Evolutionary conservation across 1,140 invertebrate species (phyloP).

Genomic region (Dendroctonus valens): DNA sequence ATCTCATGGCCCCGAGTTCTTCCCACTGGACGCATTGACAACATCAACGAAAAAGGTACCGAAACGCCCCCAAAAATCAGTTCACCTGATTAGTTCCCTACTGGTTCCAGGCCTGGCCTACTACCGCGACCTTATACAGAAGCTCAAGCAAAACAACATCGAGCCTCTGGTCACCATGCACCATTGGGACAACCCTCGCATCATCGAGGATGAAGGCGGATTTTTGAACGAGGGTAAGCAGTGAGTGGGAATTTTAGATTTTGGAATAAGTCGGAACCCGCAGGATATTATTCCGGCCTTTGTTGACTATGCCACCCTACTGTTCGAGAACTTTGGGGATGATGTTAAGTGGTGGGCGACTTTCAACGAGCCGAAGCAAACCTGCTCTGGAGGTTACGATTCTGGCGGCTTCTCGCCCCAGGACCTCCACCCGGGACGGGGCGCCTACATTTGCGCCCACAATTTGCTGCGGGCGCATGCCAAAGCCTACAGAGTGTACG

Average conservation of each 20-base stretch:
- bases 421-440: slow-evolving; percentile 38
- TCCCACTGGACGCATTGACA: slow-evolving; percentile 42
- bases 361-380: slow-evolving; percentile 70
- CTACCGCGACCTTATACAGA: slow-evolving; percentile 59
- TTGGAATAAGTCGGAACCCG: too few species aligned
- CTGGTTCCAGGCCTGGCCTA: slow-evolving; percentile 51
- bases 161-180: slow-evolving; percentile 67
- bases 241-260: too few species aligned
- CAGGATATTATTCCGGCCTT: slow-evolving; percentile 54
- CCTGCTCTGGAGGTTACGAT: slow-evolving; percentile 50
- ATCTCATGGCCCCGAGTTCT: slow-evolving; percentile 58
- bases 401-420: slow-evolving; percentile 32
- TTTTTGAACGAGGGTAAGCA: slow-evolving; percentile 11
- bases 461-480: slow-evolving; percentile 40
- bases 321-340: slow-evolving; percentile 60
- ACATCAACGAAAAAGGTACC: slow-evolving; percentile 56
- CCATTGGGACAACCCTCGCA: slow-evolving; percentile 69
- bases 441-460: slow-evolving; percentile 41
- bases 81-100: background rate
- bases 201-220: slow-evolving; percentile 54
- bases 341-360: slow-evolving; percentile 67
- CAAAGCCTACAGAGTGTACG: slow-evolving; percentile 39
- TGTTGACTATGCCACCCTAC: slow-evolving; percentile 59
- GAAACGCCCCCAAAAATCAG: background rate
- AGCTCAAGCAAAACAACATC: slow-evolving; percentile 55